Base-by-base conservation (phyloP, 2,797 vertebrate genomes). In the Etheostoma perlongum region DNA sequence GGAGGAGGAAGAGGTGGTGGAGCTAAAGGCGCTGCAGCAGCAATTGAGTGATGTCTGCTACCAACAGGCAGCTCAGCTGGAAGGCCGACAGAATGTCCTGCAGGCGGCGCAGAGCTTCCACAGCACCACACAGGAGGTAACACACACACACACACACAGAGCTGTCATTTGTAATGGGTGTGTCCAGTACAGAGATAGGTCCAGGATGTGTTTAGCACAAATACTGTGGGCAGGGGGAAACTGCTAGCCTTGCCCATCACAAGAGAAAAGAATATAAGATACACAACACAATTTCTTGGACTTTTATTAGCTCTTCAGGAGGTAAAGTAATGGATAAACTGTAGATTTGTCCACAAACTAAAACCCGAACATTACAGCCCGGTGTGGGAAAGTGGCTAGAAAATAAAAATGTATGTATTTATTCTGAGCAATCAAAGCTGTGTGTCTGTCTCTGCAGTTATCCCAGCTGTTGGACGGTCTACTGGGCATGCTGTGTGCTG, bases 11-110 rank as follows among this genome's bases (percentile, higher is more conserved):
- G 97, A 99, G 72, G 96, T 98, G 79, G 93, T 94, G 54, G 98
- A 99, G 91, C 92, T 99, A 82, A 99, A 98, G 88, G 94, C 94
- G 0, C 89, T 99, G 63, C 98, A 99, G 93, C 97, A 99, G 88
- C 97, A 99, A 87, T 96, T 99, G 78, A 99, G 98, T n/a, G 98
- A 99, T 58, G 98, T 99, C 67, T 99, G 98, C 79, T 99, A 99
- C 76, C 93, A 96, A 27, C 98, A 99, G 92, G 98, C 98, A 66
- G 97, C 97, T 86, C 98, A 98, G 86, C 94, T 99, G 91, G 98
- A 99, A 90, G 97, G 95, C 84, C 95, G 98, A 40, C 98, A 99
- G 88, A 99, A 97, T 74, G 94, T 99, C 52, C 94, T 99, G 82
- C 98, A 99, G 92, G 96, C 96, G 18, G 98, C 98, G 8, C 96